Base-by-base conservation (phyloP, 2,888 invertebrate species). In the Yponomeuta evonymella region DNA sequence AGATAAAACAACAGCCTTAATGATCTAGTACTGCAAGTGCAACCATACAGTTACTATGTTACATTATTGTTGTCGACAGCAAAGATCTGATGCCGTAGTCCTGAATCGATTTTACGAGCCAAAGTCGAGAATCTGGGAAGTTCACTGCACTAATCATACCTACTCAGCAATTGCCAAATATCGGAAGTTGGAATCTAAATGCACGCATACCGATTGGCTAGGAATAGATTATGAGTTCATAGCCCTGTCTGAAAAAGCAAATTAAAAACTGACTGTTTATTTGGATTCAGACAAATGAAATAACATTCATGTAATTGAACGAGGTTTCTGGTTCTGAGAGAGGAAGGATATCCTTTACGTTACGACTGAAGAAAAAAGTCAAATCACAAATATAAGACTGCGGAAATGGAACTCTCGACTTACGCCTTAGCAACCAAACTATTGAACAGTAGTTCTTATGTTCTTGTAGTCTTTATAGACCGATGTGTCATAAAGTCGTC, bases 161-260 rank as follows among this genome's bases (percentile, higher is more conserved):
- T 43, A 8, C 43, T 43, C 9, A 73, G 71, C 72, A 71, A 70
- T 72, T 71, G 74, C 76, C 76, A 75, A 75, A 76, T 75, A 76
- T 75, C 76, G 75, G 75, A 79, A 75, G 77, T 76, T 76, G 73
- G 68, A 43, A 71, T 70, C 58, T 33, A 51, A 73, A 64, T 69
- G 51, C 51, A 69, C 48, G 48, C 69, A 58, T 58, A 76, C 74
- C 73, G 71, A 73, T 62, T 66, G 51, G 36, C 70, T 23, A 62
- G 36, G 62, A 70, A 63, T 70, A 79, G 77, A 80, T 81, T 76
- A 84, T 81, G 81, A 79, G 84, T 82, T 82, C 81, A 79, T 79
- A 81, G 80, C 81, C 79, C 81, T 58, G 51, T 58, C 51, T 58
- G 15, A 58, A 58, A 4, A 58, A 15, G 51, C 51, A 5, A 58